Percentiles rank a stretch among this genome's conserved stretches.
phyloP scores from a whole-genome alignment of 2,113 vertebrate species.

The Hemiscyllium ocellatum region DNA sequence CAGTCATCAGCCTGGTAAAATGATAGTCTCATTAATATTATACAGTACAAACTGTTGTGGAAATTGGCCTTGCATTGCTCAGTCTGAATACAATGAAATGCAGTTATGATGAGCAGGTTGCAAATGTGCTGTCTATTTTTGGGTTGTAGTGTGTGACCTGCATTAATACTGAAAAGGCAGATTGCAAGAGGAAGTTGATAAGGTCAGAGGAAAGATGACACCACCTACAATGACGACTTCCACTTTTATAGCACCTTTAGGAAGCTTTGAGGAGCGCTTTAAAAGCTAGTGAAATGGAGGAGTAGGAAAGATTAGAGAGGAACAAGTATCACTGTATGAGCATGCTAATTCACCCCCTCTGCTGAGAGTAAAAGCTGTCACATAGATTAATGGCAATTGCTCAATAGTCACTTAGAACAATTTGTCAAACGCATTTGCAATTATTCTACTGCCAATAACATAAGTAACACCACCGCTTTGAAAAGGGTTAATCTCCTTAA shows the following conservation, averaged over 20 bases:
- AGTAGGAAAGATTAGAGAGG: not conserved
- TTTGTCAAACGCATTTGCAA: not conserved
- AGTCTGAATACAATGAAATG: not conserved
- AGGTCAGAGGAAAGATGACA: not conserved
- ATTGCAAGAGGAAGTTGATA: slow-evolving; percentile 7
- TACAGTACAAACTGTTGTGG: not conserved
- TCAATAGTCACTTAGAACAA: not conserved
- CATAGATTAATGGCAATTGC: not conserved
- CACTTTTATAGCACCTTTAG: not conserved
- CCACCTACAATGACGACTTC: not conserved
- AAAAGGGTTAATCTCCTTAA: not conserved
- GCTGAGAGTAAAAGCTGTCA: not conserved
- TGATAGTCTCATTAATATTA: slow-evolving; percentile 27
- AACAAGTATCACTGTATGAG: not conserved
- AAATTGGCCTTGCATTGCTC: slow-evolving; percentile 19
- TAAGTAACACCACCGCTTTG: not conserved
- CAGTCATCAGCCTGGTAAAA: not conserved
- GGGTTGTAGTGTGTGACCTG: not conserved
- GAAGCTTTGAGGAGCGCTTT: not conserved
- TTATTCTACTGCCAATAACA: not conserved
- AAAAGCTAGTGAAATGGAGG: not conserved
- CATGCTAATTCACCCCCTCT: not conserved
- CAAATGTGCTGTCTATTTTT: slow-evolving; percentile 9
- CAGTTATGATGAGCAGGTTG: not conserved
- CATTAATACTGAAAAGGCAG: slow-evolving; percentile 1